Evolutionary conservation across 2,113 vertebrate genomes (phyloP).

Genomic region (Elanus axillaris): DNA sequence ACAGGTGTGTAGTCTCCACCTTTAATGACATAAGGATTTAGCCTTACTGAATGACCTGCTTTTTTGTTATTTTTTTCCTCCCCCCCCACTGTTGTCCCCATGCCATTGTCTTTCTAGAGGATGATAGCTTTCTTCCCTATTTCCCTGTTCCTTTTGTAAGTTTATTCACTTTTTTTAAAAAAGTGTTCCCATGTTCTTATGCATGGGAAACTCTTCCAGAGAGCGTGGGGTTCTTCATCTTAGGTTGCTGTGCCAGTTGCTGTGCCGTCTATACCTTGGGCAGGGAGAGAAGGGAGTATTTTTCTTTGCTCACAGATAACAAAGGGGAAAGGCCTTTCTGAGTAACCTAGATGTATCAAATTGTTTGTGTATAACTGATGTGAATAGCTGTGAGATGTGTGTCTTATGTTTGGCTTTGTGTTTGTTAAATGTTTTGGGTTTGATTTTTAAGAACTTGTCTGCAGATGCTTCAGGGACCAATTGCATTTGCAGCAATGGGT

Average conservation of each 20-base stretch:
- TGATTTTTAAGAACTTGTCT: neutral
- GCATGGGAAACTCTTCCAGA: neutral
- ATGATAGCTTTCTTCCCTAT: neutral
- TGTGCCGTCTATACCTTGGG: neutral
- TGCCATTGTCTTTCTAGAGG: neutral
- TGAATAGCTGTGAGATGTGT: neutral
- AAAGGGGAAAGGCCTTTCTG: neutral
- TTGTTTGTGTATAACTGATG: neutral
- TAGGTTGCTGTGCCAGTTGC: neutral
- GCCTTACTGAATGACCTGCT: neutral
- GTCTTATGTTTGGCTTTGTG: neutral
- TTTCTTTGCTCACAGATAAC: neutral
- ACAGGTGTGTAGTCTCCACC: neutral
- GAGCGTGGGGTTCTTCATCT: neutral
- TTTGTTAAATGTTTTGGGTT: neutral
- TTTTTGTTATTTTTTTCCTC: neutral
- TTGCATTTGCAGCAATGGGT: neutral
- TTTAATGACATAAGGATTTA: neutral
- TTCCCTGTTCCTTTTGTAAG: neutral
- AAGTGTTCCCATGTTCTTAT: too few relatives aligned
- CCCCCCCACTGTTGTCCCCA: neutral
- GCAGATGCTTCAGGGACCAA: neutral
- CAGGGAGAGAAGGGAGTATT: neutral
- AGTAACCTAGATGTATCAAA: neutral
- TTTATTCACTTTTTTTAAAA: neutral